Conservation (phyloP, 35 echinoderm and acorn worm genomes). For the Apostichopus californicus region DNA sequence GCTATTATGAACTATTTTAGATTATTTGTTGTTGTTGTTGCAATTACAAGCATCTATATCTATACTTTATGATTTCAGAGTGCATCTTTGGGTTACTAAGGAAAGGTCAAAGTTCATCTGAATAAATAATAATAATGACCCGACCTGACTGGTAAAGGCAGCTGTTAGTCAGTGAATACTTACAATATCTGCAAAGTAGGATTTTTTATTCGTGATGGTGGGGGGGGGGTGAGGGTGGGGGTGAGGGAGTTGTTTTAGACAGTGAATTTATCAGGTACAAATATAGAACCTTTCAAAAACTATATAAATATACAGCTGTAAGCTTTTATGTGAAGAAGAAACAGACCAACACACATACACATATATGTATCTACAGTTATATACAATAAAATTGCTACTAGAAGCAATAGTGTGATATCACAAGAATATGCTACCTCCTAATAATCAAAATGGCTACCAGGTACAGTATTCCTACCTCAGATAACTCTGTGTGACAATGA, state of each 20-base stretch:
- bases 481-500: background rate
- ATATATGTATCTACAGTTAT: background rate
- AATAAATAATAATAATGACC: background rate
- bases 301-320: background rate
- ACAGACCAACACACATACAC: background rate
- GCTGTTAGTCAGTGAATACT: slow-evolving; percentile 3
- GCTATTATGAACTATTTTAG: no score
- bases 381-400: background rate
- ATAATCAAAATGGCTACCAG: background rate
- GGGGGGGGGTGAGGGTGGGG: no score
- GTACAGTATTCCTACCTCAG: background rate
- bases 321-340: background rate
- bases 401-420: background rate
- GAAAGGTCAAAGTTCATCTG: background rate
- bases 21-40: no score
- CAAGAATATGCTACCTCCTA: background rate
- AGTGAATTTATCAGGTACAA: background rate
- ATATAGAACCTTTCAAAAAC: background rate
- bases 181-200: background rate
- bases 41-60: no score
- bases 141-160: background rate
- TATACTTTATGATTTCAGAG: background rate
- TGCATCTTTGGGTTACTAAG: background rate
- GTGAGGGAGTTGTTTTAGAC: background rate
- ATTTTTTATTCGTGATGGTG: no score